These are phyloP conservation scores for Lasioglossum pauxillum DNA, from an alignment of 2,888 invertebrate species.

Conservation along the genomic window DNA sequence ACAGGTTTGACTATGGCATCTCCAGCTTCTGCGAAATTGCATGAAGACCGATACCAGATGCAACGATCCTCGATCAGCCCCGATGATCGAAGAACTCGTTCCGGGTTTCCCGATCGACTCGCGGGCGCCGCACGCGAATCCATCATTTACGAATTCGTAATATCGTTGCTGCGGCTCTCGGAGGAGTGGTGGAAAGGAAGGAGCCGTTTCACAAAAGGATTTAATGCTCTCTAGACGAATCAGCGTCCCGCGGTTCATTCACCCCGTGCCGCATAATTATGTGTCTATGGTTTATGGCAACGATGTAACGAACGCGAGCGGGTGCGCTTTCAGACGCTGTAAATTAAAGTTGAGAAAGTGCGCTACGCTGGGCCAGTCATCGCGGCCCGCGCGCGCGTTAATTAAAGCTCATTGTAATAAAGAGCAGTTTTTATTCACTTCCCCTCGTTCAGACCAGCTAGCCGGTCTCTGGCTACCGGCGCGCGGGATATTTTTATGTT, in stretches of 20 bases:
- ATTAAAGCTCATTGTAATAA: conserved; percentile 83
- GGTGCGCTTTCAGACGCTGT: conserved; percentile 75
- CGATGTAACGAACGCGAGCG: conserved; percentile 71
- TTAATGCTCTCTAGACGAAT: conserved; percentile 66
- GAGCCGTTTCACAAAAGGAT: conserved; percentile 54
- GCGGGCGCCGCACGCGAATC: conserved; percentile 8
- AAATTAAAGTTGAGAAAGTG: conserved; percentile 80
- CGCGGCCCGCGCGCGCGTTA: conserved; percentile 75
- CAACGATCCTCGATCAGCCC: neutral
- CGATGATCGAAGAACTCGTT: neutral
- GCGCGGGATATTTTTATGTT: conserved; percentile 77
- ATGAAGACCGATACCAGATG: neutral
- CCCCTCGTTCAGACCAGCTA: conserved; percentile 71
- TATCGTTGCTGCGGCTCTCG: neutral
- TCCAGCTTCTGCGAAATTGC: neutral
- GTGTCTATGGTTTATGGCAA: conserved; percentile 74
- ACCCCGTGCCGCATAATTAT: conserved; percentile 72
- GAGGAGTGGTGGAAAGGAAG: neutral
- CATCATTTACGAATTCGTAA: conserved; percentile 34
- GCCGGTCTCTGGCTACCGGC: conserved; percentile 59
- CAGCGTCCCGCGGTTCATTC: conserved; percentile 67
- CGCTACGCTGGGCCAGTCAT: conserved; percentile 75
- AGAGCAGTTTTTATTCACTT: conserved; percentile 79
- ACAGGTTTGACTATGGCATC: neutral
- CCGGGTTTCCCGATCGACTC: neutral